Base-by-base conservation (phyloP, 2,888 invertebrate genomes). In the Odontocerum albicorne region DNA sequence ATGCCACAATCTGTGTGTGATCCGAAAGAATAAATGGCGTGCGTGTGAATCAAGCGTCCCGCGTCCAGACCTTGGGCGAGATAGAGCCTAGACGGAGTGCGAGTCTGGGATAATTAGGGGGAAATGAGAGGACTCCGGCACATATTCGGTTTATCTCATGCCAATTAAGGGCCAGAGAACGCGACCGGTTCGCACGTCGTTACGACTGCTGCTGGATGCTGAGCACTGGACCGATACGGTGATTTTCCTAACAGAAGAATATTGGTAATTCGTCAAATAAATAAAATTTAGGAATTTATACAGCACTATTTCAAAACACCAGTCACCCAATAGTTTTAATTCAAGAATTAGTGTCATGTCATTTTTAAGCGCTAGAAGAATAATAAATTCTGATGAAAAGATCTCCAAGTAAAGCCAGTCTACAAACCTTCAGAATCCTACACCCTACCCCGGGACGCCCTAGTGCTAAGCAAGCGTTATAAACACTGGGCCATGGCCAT, bases 101-200 rank as follows among this genome's bases (percentile, higher is more conserved):
- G 39, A 20, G 49, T 15, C 20, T 36, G 32, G 38, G 31, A 51
- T 45, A 51, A 52, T 45, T 46, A 53, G 46, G 53, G 40, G 53
- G 33, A 44, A 45, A 45, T 45, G 54, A 55, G 50, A 49, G 40
- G 47, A 54, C 40, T 45, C 49, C 27, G 16, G 8, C 33, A 36
- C 51, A 56, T 51, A 56, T 56, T 56, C 40, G 38, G 57, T 57
- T 57, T 57, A 57, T 57, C 57, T 49, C 22, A 21, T 52, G 53
- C 57, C 57, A 57, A 57, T 57, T 57, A 57, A 40, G 53, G 39
- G 45, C 45, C 36, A 38, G 31, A 31, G 33, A 43, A 49, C 44
- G 55, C 49, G 50, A 40, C 50, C 50, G 45, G 45, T 55, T 47
- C 43, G 49, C 55, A 38, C 49, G 35, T 55, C 55, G 36, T 55